Evolutionary conservation across 2,113 vertebrate species (phyloP).

Genomic region (Saguinus imperator): DNA sequence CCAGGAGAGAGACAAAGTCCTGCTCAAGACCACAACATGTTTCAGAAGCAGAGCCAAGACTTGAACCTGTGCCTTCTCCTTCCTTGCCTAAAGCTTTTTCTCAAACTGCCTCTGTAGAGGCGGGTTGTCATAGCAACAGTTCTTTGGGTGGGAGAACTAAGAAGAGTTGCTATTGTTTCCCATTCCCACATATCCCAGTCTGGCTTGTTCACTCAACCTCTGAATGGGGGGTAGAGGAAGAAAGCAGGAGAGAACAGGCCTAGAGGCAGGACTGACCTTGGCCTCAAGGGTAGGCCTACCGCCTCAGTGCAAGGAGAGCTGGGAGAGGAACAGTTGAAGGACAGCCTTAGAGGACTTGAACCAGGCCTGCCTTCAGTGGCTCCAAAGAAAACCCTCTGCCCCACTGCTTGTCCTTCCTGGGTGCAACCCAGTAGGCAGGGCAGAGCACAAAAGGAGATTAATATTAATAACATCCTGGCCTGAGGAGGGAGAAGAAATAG

Average conservation of each 20-base stretch:
- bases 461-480: not conserved
- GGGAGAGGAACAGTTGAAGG: constrained; percentile 6
- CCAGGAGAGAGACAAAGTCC: not conserved
- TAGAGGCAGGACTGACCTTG: constrained; percentile 19
- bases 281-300: not conserved
- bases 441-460: not conserved
- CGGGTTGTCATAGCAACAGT: constrained; percentile 49
- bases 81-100: not conserved
- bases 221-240: not conserved
- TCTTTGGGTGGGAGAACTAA: constrained; percentile 11
- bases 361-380: not conserved
- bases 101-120: constrained; percentile 9
- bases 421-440: not conserved
- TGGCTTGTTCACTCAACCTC: not conserved
- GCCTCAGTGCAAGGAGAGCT: not conserved
- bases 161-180: constrained; percentile 33
- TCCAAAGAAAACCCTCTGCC: not conserved
- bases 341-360: not conserved
- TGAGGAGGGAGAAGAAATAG: not conserved
- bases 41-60: not conserved
- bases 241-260: not conserved
- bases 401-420: not conserved
- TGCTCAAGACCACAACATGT: not conserved
- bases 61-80: not conserved
- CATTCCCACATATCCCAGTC: constrained; percentile 11